Base-by-base conservation (phyloP, 2,113 vertebrate species). In the Recurvirostra avosetta region DNA sequence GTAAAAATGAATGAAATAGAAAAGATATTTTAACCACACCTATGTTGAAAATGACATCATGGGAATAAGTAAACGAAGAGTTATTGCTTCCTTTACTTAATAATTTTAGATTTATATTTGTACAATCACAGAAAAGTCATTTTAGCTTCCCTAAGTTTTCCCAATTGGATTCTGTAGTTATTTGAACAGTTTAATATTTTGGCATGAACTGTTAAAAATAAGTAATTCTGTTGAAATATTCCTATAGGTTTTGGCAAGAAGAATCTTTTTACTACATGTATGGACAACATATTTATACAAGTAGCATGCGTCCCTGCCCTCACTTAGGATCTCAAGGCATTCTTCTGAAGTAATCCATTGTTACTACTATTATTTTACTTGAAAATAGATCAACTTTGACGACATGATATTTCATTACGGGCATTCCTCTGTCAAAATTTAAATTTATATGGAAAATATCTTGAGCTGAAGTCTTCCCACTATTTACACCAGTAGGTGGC, bases 151-250 rank as follows among this genome's bases (percentile, higher is more conserved):
- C 80, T 75, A 74, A 78, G 45, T 78, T 93, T 96, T 76, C 90
- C 83, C 73, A 65, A 52, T 80, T 83, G 76, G 34, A 91, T 92
- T 88, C 63, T 49, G 67, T 43, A 71, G 15, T 79, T 88, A 89
- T 83, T 92, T 70, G n/a, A 93, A 50, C 29, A 49, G 23, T 63
- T 71, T 90, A 82, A 49, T 81, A 93, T 82, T 94, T 87, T 94
- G 82, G 49, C 89, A 90, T 12, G 21, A 79, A 58, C 56, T 55
- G 7, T 77, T 92, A 68, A 94, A 93, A 96, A 40, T 52, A 75
- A 95, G 21, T 55, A 82, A 90, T 85, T 88, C 38, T 55, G 13
- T 36, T 90, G 41, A 78, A 89, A 73, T 94, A 63, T 92, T 80
- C 43, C 55, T 66, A 52, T 12, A 72, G 59, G 27, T 71, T 81